Evolutionary conservation across 2,797 vertebrate species (phyloP), one percentile per base, ranked within the genome.

Genomic region (Gorsachius magnificus): DNA sequence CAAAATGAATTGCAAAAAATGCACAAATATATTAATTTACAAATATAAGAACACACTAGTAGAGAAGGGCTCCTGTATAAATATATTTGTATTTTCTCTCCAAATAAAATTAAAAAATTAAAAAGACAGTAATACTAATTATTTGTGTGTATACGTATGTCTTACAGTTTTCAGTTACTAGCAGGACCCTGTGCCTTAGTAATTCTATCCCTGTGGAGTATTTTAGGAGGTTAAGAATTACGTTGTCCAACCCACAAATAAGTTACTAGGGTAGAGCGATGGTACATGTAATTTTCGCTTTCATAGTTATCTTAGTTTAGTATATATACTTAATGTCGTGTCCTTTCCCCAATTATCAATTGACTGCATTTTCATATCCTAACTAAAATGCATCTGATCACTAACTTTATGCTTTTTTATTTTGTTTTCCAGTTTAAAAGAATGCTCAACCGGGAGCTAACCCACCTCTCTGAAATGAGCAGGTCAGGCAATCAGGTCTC

Each of bases 401-500:
- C 51, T 95, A 88, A 97, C 43, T 53, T 69, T 19, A 25, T 0
- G 0, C 5, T 65, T 82, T 64, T 57, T 46, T 57, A 29, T 53
- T n/a, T 71, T 95, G 22, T 96, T 95, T 98, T 98, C 92, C 97
- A 99, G 99, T 99, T 99, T 98, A 99, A 99, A 98, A 99, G 99
- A 98, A 99, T 99, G 99, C 98, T 99, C 93, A 99, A 99, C 97
- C 98, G 99, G 95, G 99, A 99, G 97, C 98, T 99, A 87, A 99
- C 99, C 91, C 99, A 99, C 97, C 98, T 99, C 68, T 99, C 99
- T 75, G 99, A 99, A 98, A 99, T 99, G 99, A 99, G 99, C 98
- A 99, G 99, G 63, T 99, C 99, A 90, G 99, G 99, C 97, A 99
- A 99, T 97, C 99, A 99, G 97, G 99, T 99, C 96, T 99, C 99